Evolutionary conservation across 2,113 vertebrate genomes (phyloP).

Genomic region (Mystacornis crossleyi): DNA sequence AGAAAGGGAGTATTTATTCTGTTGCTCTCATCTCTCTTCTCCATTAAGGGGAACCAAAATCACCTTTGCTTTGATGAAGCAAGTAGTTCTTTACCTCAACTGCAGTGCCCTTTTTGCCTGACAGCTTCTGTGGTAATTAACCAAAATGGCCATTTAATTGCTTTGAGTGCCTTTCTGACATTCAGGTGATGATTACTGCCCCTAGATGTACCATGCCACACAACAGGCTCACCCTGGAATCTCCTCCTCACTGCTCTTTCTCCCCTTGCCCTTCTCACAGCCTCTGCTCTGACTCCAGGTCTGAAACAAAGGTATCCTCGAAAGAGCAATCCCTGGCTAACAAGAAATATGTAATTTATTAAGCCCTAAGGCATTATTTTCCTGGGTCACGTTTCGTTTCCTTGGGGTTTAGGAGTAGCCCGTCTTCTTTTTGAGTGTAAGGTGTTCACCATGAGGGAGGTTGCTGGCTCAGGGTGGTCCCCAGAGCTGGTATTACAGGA

Average conservation of each 20-base stretch:
- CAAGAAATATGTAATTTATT: not conserved
- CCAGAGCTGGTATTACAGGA: not conserved
- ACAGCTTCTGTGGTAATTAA: not conserved
- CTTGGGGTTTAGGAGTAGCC: not conserved
- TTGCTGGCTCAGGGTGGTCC: rapidly evolving
- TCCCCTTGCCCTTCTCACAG: not conserved
- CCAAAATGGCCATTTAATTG: not conserved
- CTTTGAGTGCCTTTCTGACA: not conserved
- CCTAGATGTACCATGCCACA: rapidly evolving
- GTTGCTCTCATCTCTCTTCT: not conserved
- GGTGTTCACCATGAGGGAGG: not conserved
- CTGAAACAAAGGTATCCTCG: not conserved
- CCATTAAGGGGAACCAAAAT: not conserved
- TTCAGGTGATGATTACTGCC: not conserved
- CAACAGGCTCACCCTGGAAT: not conserved
- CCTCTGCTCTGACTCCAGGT: not conserved
- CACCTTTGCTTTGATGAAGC: not conserved
- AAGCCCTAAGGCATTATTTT: not conserved
- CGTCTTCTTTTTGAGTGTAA: not conserved
- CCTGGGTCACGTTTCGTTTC: not conserved
- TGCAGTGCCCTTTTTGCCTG: not conserved
- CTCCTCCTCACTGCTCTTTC: not conserved
- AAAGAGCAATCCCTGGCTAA: not conserved
- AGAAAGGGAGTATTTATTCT: not conserved
- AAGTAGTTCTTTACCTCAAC: not conserved